phyloP scores from a whole-genome alignment of 53 echinoderm and acorn worm species.

The Antedon mediterranea region DNA sequence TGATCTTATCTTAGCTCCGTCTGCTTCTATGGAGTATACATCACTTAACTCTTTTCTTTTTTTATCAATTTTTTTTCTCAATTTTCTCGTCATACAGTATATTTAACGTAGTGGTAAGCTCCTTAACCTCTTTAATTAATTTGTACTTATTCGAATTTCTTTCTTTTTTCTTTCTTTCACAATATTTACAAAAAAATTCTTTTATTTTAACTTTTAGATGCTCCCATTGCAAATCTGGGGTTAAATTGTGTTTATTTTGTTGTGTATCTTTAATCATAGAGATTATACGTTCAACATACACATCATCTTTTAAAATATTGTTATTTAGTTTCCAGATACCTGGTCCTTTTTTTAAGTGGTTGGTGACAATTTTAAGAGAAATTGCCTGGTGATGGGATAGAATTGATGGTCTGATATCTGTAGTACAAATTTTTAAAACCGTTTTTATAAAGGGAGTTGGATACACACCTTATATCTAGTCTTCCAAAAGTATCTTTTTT shows the following conservation, averaged over 20 bases:
- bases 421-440: background rate
- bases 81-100: too few relatives aligned
- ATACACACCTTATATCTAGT: background rate
- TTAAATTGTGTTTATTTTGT: background rate
- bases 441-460: background rate
- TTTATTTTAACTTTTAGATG: background rate
- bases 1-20: background rate
- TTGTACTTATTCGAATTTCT: background rate
- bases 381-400: background rate
- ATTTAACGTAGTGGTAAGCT: too few relatives aligned
- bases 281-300: background rate
- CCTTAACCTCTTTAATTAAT: background rate
- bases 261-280: background rate
- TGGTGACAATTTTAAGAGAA: background rate
- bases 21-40: background rate
- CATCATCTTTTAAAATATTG: background rate
- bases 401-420: background rate
- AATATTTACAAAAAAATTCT: background rate
- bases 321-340: background rate
- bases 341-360: background rate
- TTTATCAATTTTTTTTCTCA: too few relatives aligned
- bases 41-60: too few relatives aligned
- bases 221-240: background rate
- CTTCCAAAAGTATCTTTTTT: background rate
- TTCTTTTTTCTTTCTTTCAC: background rate